A percentile compares a stretch with the other conserved stretches of the same genome.
Evolutionary conservation across 1,140 invertebrate genomes (phyloP).

Genomic region (Drosophila littoralis): DNA sequence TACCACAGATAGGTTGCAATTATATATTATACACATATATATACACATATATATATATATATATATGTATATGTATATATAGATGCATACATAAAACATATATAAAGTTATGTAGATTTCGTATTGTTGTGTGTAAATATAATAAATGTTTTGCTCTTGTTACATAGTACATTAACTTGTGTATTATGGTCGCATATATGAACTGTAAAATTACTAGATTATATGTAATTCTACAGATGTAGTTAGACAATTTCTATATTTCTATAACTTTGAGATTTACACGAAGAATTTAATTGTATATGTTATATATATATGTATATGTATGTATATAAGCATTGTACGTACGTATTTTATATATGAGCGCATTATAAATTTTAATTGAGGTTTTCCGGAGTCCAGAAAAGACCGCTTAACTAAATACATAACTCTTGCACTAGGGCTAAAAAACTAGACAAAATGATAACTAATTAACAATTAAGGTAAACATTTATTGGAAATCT

Average conservation of each 20-base stretch:
- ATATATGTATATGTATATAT: slow-evolving; percentile 37
- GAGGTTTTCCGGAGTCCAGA: slow-evolving; percentile 56
- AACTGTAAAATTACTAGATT: slow-evolving; percentile 21
- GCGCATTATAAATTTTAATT: slow-evolving; percentile 50
- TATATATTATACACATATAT: slow-evolving; percentile 64
- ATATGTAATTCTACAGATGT: slow-evolving; percentile 26
- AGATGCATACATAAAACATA: slow-evolving; percentile 45
- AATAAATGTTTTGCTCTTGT: slow-evolving; percentile 18
- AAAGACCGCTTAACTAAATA: slow-evolving; percentile 79
- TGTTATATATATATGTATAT: slow-evolving; percentile 27
- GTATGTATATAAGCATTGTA: slow-evolving; percentile 34
- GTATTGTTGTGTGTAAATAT: slow-evolving; percentile 32
- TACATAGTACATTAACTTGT: slow-evolving; percentile 10
- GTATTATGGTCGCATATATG: slow-evolving; percentile 38
- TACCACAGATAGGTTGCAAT: slow-evolving; percentile 84
- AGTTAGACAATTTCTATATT: slow-evolving; percentile 33
- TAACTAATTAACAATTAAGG: slow-evolving; percentile 83
- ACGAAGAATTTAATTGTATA: slow-evolving; percentile 38
- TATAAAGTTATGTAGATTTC: slow-evolving; percentile 40
- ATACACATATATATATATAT: slow-evolving; percentile 32
- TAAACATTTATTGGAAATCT: slow-evolving; percentile 82
- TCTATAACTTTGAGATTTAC: slow-evolving; percentile 72
- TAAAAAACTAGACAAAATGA: slow-evolving; percentile 81
- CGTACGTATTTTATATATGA: slow-evolving; percentile 41
- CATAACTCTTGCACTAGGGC: slow-evolving; percentile 79